phyloP scores from a whole-genome alignment of 2,113 vertebrate genomes.

The Pseudorhombus dupliciocellatus region DNA sequence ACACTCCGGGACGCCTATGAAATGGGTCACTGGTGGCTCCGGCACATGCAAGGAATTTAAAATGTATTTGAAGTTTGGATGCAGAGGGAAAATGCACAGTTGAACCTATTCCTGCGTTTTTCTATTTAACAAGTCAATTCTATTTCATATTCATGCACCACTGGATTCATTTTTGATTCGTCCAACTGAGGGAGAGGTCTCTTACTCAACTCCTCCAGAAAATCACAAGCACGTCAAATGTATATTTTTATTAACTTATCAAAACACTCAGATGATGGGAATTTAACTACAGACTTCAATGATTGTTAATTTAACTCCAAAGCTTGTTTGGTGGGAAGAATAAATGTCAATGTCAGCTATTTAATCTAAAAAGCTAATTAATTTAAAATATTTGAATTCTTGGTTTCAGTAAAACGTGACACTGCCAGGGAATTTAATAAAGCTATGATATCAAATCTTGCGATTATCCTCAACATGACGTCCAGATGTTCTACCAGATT shows the following conservation, averaged over 20 bases:
- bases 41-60: constrained; percentile 32
- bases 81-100: constrained; percentile 20
- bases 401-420: too few relatives aligned
- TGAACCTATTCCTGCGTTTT: constrained; percentile 8
- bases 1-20: constrained; percentile 25
- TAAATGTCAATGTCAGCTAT: not conserved
- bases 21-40: constrained; percentile 45
- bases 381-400: too few relatives aligned
- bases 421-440: too few relatives aligned
- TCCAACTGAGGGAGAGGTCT: not conserved
- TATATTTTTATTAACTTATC: constrained; percentile 7
- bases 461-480: too few relatives aligned
- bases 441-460: too few relatives aligned
- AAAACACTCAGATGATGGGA: not conserved
- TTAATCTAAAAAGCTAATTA: too few relatives aligned
- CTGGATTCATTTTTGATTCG: constrained; percentile 14
- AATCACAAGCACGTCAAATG: constrained; percentile 8
- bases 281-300: too few relatives aligned
- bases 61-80: constrained; percentile 54
- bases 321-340: not conserved
- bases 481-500: too few relatives aligned
- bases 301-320: constrained; percentile 9
- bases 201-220: not conserved
- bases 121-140: constrained; percentile 10
- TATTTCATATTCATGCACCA: constrained; percentile 16